Percentiles rank a stretch among this genome's conserved stretches.
phyloP scores from a whole-genome alignment of 1,140 invertebrate species.

The Sitodiplosis mosellana region DNA sequence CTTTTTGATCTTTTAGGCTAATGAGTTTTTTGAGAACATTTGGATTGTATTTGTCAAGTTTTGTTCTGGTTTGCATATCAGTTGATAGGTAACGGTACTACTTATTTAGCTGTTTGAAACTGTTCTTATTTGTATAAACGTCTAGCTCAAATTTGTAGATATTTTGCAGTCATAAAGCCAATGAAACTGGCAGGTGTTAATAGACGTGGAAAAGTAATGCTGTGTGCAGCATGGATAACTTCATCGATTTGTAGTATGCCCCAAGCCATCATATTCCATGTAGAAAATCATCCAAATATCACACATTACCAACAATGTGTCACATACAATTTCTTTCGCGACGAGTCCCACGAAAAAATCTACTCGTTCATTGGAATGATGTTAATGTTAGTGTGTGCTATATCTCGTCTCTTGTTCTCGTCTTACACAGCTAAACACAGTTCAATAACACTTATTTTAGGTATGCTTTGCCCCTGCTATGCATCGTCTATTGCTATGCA shows the following conservation, averaged over 20 bases:
- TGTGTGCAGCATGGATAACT: slow-evolving; percentile 55
- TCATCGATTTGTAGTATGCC: slow-evolving; percentile 50
- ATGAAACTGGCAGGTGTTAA: slow-evolving; percentile 48
- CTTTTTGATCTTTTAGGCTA: slow-evolving; percentile 17
- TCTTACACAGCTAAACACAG: no score
- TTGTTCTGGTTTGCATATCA: slow-evolving; percentile 72
- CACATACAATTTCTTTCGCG: slow-evolving; percentile 50
- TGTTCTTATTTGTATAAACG: background rate
- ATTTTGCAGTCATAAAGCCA: slow-evolving; percentile 67
- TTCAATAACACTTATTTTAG: no score
- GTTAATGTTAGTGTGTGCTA: no score
- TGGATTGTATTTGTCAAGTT: slow-evolving; percentile 70
- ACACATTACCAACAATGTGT: slow-evolving; percentile 69
- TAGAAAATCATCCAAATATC: slow-evolving; percentile 52
- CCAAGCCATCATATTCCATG: slow-evolving; percentile 60
- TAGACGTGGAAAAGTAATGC: slow-evolving; percentile 48
- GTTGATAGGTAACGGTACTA: slow-evolving; percentile 47
- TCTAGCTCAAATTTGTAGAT: slow-evolving; percentile 33
- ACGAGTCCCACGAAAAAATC: slow-evolving; percentile 42
- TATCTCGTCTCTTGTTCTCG: no score
- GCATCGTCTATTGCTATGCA: slow-evolving; percentile 72
- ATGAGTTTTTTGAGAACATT: slow-evolving; percentile 73
- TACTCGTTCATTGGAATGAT: slow-evolving; percentile 63
- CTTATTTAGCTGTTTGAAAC: background rate
- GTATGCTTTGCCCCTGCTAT: slow-evolving; percentile 64